Base-by-base conservation (phyloP, 2,113 vertebrate genomes). In the Perca fluviatilis region DNA sequence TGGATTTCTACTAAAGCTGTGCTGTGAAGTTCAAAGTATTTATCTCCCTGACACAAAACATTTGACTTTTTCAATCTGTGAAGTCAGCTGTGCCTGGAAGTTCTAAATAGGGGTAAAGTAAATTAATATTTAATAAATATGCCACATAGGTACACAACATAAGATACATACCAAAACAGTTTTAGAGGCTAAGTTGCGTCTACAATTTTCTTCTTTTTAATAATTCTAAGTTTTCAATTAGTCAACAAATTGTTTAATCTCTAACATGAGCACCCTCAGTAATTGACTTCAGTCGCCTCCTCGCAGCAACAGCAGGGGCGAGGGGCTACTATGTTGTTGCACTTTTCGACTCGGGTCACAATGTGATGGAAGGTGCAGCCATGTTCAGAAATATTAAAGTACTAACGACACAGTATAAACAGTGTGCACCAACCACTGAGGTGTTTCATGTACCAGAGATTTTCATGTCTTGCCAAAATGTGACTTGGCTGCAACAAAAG, bases 401-500 rank as follows among this genome's bases (percentile, higher is more conserved):
- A 43, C 40, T 63, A 15, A 57, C n/a, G 47, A 40, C 14, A n/a
- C 27, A 12, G 6, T 16, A 0, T 53, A 23, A 46, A 71, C 27
- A 47, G 69, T 83, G 56, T 49, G 40, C 47, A 23, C 25, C 10
- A 61, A 19, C 15, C 21, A 23, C 21, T 36, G 60, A 14, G 33
- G 36, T 63, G 61, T 33, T 68, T 63, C 13, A 5, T 61, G 21
- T 43, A 13, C 43, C 56, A 61, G 19, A 53, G 30, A 57, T 86
- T 60, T 63, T 46, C n/a, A 53, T 64, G 23, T 67, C 58, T 67
- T 72, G 73, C 57, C 80, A 77, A 65, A 51, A 53, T 71, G 58
- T 3, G 16, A 60, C 36, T 71, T 83, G 47, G 58, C 57, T 80
- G 33, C 62, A 49, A 63, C 64, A 43, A 62, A 62, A 30, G 49